Conservation (phyloP, 2,113 vertebrate genomes). For the Brienomyrus brachyistius region DNA sequence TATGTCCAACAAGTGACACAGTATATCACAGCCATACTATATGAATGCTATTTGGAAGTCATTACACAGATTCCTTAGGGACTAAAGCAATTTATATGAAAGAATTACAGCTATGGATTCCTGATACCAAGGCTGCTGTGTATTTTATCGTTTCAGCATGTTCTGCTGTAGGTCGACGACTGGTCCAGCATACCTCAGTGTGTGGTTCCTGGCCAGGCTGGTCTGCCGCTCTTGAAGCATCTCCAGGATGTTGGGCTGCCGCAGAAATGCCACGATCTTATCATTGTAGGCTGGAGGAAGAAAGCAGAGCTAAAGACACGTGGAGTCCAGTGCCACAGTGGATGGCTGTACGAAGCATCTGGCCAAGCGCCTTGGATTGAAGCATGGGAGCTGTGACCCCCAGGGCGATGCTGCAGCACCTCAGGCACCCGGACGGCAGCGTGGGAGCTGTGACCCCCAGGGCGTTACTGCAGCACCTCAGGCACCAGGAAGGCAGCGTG, state of each 20-base stretch:
- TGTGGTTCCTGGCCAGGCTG: constrained; percentile 74
- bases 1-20: background rate
- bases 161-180: background rate
- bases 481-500: too few relatives aligned
- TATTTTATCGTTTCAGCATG: background rate
- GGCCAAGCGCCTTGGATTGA: background rate
- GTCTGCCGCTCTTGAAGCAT: constrained; percentile 83
- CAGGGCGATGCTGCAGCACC: too few relatives aligned
- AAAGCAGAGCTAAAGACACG: background rate
- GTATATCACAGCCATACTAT: background rate
- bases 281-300: constrained; percentile 76
- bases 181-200: constrained; percentile 68
- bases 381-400: too few relatives aligned
- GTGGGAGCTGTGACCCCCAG: too few relatives aligned
- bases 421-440: too few relatives aligned
- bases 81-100: background rate
- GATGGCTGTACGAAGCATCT: background rate
- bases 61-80: background rate
- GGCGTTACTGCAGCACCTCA: too few relatives aligned
- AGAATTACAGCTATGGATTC: background rate
- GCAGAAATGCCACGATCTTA: constrained; percentile 84
- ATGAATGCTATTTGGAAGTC: background rate
- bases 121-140: background rate
- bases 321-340: background rate
- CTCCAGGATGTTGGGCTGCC: constrained; percentile 84